Evolutionary conservation across 2,113 vertebrate genomes (phyloP).

Genomic region (Petrocephalus zakoni): DNA sequence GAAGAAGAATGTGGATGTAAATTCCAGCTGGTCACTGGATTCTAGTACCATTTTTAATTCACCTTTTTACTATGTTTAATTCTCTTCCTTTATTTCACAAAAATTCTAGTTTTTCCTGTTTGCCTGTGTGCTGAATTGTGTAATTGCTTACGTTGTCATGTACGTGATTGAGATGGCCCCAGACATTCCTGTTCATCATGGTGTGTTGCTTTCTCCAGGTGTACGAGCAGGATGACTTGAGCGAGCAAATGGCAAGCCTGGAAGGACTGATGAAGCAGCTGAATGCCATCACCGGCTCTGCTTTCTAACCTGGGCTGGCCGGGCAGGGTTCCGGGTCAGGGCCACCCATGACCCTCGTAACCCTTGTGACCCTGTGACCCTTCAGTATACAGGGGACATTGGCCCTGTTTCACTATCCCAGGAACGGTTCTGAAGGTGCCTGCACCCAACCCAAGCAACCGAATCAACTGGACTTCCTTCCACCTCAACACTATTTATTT

Average conservation of each 20-base stretch:
- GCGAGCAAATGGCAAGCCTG: conserved; percentile 95
- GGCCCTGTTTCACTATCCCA: conserved; percentile 3
- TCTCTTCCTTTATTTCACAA: background rate
- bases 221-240: conserved; percentile 91
- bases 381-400: background rate
- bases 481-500: conserved; percentile 7
- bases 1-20: conserved; percentile 4
- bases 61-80: background rate
- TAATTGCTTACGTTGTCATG: background rate
- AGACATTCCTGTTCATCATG: background rate
- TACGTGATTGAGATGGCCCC: background rate
- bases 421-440: conserved; percentile 12
- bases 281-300: conserved; percentile 92
- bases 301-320: conserved; percentile 67
- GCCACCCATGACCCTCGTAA: background rate
- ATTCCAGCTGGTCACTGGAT: background rate
- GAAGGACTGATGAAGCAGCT: conserved; percentile 97
- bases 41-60: background rate
- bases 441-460: background rate
- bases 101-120: background rate
- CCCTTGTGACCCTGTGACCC: background rate
- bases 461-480: background rate
- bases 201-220: conserved; percentile 59
- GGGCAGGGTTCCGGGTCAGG: background rate
- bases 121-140: background rate